A percentile compares a stretch with the other conserved stretches of the same genome.
Conservation (phyloP, 2,113 vertebrate species). For the Lanius ludovicianus region DNA sequence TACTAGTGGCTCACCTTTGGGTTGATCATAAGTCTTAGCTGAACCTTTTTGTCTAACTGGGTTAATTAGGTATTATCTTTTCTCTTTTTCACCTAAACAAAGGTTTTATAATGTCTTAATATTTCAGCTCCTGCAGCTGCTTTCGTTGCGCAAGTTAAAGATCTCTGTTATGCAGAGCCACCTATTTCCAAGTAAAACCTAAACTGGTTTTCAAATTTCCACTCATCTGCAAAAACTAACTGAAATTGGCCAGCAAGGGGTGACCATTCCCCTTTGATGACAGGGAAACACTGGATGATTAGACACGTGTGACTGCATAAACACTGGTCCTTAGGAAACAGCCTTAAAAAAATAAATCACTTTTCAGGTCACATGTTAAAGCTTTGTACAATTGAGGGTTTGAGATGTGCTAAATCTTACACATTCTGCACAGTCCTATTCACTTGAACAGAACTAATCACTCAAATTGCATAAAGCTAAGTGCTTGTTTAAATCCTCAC, state of each 20-base stretch:
- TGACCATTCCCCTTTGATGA: rapidly evolving
- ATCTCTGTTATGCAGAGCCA: not conserved
- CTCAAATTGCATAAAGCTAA: slow-evolving; percentile 51
- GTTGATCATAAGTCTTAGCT: not conserved
- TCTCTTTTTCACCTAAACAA: not conserved
- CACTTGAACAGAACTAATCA: slow-evolving; percentile 56
- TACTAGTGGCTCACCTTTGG: not conserved
- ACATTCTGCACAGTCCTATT: not conserved
- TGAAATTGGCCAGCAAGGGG: not conserved
- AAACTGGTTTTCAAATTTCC: not conserved
- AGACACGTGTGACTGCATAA: not conserved
- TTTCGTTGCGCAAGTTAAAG: not conserved
- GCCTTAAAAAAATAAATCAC: not conserved
- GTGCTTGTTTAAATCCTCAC: slow-evolving; percentile 63
- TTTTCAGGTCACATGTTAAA: slow-evolving; percentile 8
- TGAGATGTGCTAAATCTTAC: slow-evolving; percentile 48
- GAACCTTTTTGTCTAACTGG: not conserved
- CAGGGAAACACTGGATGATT: not conserved
- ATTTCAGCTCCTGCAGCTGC: not conserved
- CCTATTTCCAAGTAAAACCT: not conserved
- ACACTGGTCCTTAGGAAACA: slow-evolving; percentile 11
- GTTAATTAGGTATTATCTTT: slow-evolving; percentile 19
- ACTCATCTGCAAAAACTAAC: not conserved
- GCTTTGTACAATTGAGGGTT: slow-evolving; percentile 16
- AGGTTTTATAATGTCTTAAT: not conserved